Percentiles rank a stretch among this genome's conserved stretches.
Evolutionary conservation across 2,797 vertebrate species (phyloP).

Genomic region (Trematocara caparti): DNA sequence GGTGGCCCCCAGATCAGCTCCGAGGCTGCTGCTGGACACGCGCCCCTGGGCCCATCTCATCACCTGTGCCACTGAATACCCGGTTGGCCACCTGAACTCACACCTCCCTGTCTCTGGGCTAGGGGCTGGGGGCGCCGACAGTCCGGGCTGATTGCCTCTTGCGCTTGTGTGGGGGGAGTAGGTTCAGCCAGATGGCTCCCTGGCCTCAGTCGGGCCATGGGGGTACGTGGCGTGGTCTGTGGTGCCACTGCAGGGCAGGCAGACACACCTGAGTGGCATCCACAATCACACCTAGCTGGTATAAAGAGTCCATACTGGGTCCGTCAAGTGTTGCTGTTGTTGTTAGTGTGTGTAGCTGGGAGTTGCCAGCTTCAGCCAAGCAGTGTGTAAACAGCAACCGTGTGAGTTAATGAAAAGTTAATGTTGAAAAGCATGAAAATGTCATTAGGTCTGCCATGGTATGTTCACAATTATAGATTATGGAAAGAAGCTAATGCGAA

Average conservation of each 20-base stretch:
- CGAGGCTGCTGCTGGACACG: neutral
- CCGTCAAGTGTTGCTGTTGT: neutral
- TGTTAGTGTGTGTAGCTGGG: neutral
- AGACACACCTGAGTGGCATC: neutral
- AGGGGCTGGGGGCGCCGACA: neutral
- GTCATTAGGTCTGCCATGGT: neutral
- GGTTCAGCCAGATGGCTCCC: neutral
- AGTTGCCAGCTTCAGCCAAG: neutral
- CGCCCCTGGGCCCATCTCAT: neutral
- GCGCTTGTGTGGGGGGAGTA: accelerated
- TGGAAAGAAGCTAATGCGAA: neutral
- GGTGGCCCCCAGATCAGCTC: neutral
- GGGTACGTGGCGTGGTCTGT: accelerated
- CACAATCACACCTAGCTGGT: neutral
- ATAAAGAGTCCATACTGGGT: neutral
- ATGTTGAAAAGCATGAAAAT: neutral
- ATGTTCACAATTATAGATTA: neutral
- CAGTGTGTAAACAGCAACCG: neutral
- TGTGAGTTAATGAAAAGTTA: neutral
- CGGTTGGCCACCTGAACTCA: accelerated
- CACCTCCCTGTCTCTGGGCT: neutral
- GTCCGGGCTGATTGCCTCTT: neutral
- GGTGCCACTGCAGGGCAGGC: neutral
- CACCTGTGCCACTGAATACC: neutral
- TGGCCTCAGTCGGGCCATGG: neutral